Base-by-base conservation (phyloP, 2,888 invertebrate species). In the Cataglyphis rosenhaueri region DNA sequence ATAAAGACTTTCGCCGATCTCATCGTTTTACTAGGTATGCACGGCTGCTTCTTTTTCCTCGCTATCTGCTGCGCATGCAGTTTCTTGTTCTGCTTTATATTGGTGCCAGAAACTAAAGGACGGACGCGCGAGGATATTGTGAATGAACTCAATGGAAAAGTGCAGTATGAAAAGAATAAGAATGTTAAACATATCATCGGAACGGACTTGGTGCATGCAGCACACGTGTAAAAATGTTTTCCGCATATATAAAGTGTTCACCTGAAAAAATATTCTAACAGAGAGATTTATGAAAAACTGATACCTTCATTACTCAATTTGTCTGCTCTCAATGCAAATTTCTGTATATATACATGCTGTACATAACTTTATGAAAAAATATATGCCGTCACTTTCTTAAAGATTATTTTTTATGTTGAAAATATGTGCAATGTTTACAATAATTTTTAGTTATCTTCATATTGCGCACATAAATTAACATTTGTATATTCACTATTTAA, bases 81-180 rank as follows among this genome's bases (percentile, higher is more conserved):
- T 3, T 92, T 93, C 70, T 3, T 91, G 0, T 94, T 94, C 29
- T 85, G 89, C 3, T 86, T 91, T 5, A 1, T 90, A 0, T 35
- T 94, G 18, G 57, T 94, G 0, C 94, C 94, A 0, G 94, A 94
- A 82, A 94, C 94, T 1, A 94, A 93, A 66, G 94, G 94, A 3
- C 86, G 89, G n/a, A 88, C 90, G 0, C 86, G 93, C 18, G 92
- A 94, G 66, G 86, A 91, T 0, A 94, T 94, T 52, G 64, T 94
- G 6, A 91, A 92, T 32, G 91, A 93, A 82, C 90, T 94, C 0
- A 91, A 92, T 62, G 93, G 48, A 52, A 8, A 92, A 0, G 25
- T 65, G 12, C 21, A 62, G 5, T 18, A 41, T 4, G 8, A n/a
- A 4, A 57, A 35, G 29, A 81, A 21, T 9, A 74, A 38, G 1